Evolutionary conservation across 1,140 invertebrate species (phyloP), one percentile per base, ranked within the genome.

Genomic region (Drosophila cardini): DNA sequence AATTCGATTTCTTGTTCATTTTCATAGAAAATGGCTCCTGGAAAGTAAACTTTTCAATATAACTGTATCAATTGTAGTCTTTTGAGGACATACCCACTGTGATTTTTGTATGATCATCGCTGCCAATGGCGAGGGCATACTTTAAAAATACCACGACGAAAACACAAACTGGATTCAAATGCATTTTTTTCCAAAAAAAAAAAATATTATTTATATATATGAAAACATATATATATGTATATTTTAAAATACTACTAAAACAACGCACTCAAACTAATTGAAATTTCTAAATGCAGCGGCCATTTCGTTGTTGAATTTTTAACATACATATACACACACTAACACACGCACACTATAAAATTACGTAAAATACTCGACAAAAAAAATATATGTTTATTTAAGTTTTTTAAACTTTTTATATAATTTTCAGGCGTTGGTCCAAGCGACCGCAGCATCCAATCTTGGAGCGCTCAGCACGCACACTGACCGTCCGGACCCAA

Each of bases 1-100:
- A 70, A 87, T 83, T 91, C 93, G 71, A 78, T 92, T 63, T 87
- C 92, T 79, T 62, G 69, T 61, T 93, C 89, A 58, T 92, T 91
- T 48, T 91, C 73, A 70, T 90, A 90, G 76, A 93, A 93, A 67
- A 93, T 90, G 34, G 92, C 93, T 56, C 92, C 93, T 93, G 11
- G 5, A 38, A 50, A 10, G 18, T 6, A 0, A 50, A 40, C 5
- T 26, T 0, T 0, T 50, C 5, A 8, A 2, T 21, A 32, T 30
- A 26, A 62, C 18, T 15, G 16, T 6, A 2, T 38, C 13, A 36
- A 11, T 38, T 13, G 8, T 46, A 11, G 5, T 4, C 15, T 11
- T n/a, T 26, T 10, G 1, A 15, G 4, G n/a, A 75, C 90, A 9
- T 91, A 91, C 90, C 90, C 72, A 91, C 90, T 58, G 73, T 73